Conservation (phyloP, 2,797 vertebrate genomes). For the Gymnothorax reevesii region DNA sequence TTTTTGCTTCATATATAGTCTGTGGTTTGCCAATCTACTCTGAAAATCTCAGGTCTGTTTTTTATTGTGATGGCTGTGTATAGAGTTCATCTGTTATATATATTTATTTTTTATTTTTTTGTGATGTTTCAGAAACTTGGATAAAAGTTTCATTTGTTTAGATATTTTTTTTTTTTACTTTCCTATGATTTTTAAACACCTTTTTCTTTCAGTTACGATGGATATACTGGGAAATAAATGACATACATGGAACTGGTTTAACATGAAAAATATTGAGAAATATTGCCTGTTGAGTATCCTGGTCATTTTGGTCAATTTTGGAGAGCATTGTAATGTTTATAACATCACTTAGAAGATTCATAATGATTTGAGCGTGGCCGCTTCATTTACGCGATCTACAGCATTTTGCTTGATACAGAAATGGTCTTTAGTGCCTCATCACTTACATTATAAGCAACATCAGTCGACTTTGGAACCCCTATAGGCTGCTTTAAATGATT, state of each 20-base stretch:
- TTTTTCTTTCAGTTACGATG: background rate
- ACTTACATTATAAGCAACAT: background rate
- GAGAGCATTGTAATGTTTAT: background rate
- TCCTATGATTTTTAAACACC: background rate
- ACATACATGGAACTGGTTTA: background rate
- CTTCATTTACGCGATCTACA: background rate
- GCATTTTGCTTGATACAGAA: background rate
- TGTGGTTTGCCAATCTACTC: background rate
- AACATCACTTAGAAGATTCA: background rate
- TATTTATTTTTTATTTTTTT: conserved; percentile 5
- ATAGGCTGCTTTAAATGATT: background rate
- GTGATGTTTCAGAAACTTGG: background rate
- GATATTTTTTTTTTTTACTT: background rate
- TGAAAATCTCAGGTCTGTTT: background rate
- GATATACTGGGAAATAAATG: background rate
- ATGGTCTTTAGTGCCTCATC: background rate
- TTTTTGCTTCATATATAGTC: conserved; percentile 12
- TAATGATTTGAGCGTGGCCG: background rate
- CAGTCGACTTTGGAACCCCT: background rate
- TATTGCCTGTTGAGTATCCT: background rate
- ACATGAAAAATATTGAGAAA: background rate
- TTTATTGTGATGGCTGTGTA: conserved; percentile 1
- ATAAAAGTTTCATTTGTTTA: background rate
- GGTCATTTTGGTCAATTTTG: background rate
- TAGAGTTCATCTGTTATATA: conserved; percentile 7